Evolutionary conservation across 2,797 vertebrate genomes (phyloP).

Genomic region (Phoeniculus purpureus): DNA sequence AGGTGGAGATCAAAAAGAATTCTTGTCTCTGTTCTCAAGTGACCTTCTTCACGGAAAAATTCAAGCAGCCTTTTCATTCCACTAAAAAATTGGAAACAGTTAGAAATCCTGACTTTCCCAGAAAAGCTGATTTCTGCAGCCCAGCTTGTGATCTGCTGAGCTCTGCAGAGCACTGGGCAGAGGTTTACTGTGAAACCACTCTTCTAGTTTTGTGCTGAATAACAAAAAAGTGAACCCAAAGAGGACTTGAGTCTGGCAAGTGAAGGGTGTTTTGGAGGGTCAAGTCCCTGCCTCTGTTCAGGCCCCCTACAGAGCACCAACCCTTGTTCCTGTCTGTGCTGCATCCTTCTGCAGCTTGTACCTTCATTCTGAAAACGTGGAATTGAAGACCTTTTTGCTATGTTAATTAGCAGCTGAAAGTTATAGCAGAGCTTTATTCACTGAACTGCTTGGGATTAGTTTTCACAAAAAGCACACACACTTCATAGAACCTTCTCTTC

Average conservation of each 20-base stretch:
- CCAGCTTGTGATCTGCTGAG: conserved; percentile 30
- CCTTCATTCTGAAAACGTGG: not conserved
- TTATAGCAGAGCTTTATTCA: not conserved
- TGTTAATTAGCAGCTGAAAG: not conserved
- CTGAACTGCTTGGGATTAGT: not conserved
- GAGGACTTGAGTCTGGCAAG: not conserved
- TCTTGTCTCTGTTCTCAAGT: not conserved
- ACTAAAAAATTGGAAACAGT: conserved; percentile 26
- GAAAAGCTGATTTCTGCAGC: conserved; percentile 46
- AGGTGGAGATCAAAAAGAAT: conserved; percentile 32
- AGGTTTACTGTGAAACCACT: conserved; percentile 19
- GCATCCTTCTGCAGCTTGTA: not conserved
- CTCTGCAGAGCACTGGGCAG: not conserved
- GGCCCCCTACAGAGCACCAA: not conserved
- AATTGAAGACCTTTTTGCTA: not conserved
- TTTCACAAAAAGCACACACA: not conserved
- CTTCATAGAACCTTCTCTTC: not conserved
- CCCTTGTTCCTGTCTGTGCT: not conserved
- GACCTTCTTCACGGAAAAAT: conserved; percentile 1
- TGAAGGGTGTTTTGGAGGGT: not conserved
- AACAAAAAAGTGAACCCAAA: not conserved
- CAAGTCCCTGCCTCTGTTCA: not conserved
- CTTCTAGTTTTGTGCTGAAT: not conserved
- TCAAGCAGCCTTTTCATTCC: conserved; percentile 26
- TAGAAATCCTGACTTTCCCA: conserved; percentile 47